phyloP scores from a whole-genome alignment of 2,113 vertebrate genomes.

The Etia nguti region DNA sequence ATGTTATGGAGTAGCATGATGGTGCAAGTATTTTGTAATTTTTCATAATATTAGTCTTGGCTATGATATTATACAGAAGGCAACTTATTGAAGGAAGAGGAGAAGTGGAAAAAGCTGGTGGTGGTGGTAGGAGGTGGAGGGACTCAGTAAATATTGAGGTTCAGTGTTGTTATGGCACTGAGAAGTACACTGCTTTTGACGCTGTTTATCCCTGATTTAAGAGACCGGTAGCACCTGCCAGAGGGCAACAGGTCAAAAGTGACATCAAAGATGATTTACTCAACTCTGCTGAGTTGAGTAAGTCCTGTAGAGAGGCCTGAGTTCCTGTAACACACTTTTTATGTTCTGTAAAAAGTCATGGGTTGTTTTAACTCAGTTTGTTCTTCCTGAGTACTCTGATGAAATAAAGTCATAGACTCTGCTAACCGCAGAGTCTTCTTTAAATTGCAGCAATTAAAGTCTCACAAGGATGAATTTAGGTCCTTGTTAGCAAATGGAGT shows the following conservation, averaged over 20 bases:
- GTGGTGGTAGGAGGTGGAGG: accelerated
- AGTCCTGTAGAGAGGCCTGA: neutral
- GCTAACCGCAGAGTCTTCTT: neutral
- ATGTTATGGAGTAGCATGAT: neutral
- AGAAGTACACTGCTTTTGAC: neutral
- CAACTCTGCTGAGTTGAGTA: neutral
- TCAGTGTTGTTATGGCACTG: neutral
- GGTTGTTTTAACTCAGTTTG: neutral
- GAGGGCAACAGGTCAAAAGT: neutral
- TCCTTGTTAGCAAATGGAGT: neutral
- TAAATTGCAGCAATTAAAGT: neutral
- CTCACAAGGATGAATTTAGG: neutral
- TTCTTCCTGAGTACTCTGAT: neutral
- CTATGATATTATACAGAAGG: neutral
- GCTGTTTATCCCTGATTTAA: no score
- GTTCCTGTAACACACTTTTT: neutral
- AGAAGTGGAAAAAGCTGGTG: neutral
- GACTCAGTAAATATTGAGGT: neutral
- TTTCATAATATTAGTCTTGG: neutral
- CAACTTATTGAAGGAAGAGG: neutral
- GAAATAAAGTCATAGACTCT: neutral
- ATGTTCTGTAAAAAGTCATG: neutral
- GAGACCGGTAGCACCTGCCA: no score
- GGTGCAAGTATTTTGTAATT: neutral
- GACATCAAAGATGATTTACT: neutral